Conservation (phyloP, 2,797 vertebrate genomes). For the Hephaestus fuliginosus region DNA sequence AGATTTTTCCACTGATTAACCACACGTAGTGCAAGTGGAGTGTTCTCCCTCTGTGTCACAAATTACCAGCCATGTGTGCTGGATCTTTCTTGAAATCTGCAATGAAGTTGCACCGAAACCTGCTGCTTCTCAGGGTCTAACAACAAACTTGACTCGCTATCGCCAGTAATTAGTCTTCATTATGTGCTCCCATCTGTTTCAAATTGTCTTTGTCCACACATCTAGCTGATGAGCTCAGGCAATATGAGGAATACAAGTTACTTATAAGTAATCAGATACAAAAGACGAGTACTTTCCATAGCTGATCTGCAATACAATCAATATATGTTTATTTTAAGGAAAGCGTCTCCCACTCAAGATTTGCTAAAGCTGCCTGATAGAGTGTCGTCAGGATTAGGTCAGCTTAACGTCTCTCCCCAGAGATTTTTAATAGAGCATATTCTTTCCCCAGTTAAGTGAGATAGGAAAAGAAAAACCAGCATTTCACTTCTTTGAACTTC, state of each 20-base stretch:
- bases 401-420: constrained; percentile 32
- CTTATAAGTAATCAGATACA: background rate
- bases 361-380: constrained; percentile 17
- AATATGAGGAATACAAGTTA: background rate
- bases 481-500: constrained; percentile 22
- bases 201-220: background rate
- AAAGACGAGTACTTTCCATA: background rate
- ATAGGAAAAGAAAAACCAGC: constrained; percentile 8
- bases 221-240: background rate
- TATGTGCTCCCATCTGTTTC: constrained; percentile 39
- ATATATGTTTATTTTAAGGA: constrained; percentile 7
- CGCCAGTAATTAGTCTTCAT: constrained; percentile 33
- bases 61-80: background rate
- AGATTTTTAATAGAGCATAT: constrained; percentile 44
- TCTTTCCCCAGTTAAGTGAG: constrained; percentile 22
- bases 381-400: constrained; percentile 35
- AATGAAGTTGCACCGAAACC: background rate
- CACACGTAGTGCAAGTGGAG: background rate
- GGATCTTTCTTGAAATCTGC: background rate
- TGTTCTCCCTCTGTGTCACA: background rate
- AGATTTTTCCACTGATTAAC: constrained; percentile 25
- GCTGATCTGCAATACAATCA: background rate
- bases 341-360: background rate
- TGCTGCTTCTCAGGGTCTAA: background rate
- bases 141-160: constrained; percentile 10